Base-by-base conservation (phyloP, 2,113 vertebrate species). In the Trematocara nigrifrons region DNA sequence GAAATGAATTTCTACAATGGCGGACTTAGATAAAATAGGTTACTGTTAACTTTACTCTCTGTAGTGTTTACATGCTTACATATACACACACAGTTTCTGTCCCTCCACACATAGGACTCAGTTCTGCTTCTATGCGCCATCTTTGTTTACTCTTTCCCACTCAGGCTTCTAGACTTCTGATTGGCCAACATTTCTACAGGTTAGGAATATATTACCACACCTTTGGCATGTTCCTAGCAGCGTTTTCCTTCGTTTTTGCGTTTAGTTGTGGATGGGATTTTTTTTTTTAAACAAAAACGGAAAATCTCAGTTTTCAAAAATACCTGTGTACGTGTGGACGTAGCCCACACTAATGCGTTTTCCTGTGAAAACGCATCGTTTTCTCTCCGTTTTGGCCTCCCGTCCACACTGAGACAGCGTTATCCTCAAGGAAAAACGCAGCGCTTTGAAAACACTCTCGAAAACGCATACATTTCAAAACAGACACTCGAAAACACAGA, bases 211-310 rank as follows among this genome's bases (percentile, higher is more conserved):
- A 57, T 5, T 12, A 12, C 22, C 22, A 0, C 54, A 26, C 54
- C 12, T 29, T 57, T 15, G 54, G 54, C 12, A 5, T 29, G 54
- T 3, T 15, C 54, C 12, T 15, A 1, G 54, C 53, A 56, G 22
- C 22, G 2, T 1, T 1, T 56, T 5, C 54, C 22, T 57, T 29
- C 0, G 0, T 29, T 15, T 57, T 3, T 29, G 26, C 12, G 0
- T 56, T 56, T 1, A 57, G 1, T 0, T 5, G 54, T 29, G 54
- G 12, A 29, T 0, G 22, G 11, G 12, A 2, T 15, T 56, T 26
- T 26, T 26, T 26, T 26, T 26, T 26, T 26, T 22, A 10, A 5
- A 5, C 3, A 1, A 13, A 15, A 56, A 15, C 0, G 1, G 54
- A 1, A 57, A 31, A 57, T 59, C 56, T 59, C 26, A 0, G 56